Base-by-base conservation (phyloP, 2,888 invertebrate genomes). In the Nasonia oneida region DNA sequence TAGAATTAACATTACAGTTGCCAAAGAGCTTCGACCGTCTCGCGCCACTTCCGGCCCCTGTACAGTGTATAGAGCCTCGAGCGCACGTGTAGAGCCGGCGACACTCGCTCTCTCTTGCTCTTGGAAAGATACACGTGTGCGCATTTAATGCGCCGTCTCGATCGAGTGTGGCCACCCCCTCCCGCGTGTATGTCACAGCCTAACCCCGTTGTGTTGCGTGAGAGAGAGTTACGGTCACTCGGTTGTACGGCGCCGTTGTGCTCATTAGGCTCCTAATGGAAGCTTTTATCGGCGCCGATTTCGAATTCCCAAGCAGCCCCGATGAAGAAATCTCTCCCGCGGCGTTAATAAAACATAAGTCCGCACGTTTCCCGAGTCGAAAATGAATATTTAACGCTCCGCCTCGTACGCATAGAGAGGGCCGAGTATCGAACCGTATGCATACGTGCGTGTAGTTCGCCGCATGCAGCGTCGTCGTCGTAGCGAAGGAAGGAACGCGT, bases 101-200 rank as follows among this genome's bases (percentile, higher is more conserved):
- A 2, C 18, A 4, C 57, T n/a, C 57, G 1, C 23, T 57, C 42
- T 42, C 4, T 1, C 53, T 1, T 18, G 23, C 82, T 18, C 23
- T 23, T 18, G 29, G 67, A 71, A 77, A 81, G 81, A 85, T 85
- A 81, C 85, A 85, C 85, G 85, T 85, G 85, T 81, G 76, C 81
- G 64, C 71, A 80, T 85, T 81, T 81, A 81, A 85, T 81, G 81
- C 85, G 85, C 64, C 75, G 77, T 61, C 74, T 76, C 76, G 79
- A 74, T 57, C 33, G 53, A n/a, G 76, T 50, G 71, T 47, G 57
- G 18, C 76, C 70, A 37, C 64, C 74, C 77, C 57, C 78, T 42
- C 80, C 47, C 12, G n/a, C 6, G 57, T 1, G 6, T n/a, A 2
- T 15, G n/a, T 15, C 57, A 4, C 15, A 6, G 57, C 18, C 53